A percentile compares a stretch with the other conserved stretches of the same genome.
Conservation (phyloP, 2,888 invertebrate genomes). For the Uropetala carovei region DNA sequence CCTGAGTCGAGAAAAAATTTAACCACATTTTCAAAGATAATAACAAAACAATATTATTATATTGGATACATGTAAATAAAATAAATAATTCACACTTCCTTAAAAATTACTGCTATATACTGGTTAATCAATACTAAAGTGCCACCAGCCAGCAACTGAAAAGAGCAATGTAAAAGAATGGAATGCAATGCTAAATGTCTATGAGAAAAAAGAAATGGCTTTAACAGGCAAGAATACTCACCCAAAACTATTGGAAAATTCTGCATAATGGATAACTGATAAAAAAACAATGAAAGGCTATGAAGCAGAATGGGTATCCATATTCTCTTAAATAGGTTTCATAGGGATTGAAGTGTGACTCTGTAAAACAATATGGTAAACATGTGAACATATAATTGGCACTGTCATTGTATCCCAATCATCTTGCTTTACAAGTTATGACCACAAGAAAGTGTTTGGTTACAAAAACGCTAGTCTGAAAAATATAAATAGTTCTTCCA, state of each 20-base stretch:
- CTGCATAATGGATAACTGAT: neutral
- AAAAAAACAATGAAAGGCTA: neutral
- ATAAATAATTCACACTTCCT: conserved; percentile 54
- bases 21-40: conserved; percentile 45
- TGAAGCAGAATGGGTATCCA: neutral
- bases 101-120: conserved; percentile 50
- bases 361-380: neutral
- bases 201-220: neutral
- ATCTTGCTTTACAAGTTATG: conserved; percentile 8
- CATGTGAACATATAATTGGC: conserved; percentile 34
- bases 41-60: conserved; percentile 48
- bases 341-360: neutral
- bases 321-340: neutral
- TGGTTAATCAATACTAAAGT: conserved; percentile 58
- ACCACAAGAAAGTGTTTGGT: conserved; percentile 37
- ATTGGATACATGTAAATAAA: conserved; percentile 50
- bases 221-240: neutral
- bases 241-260: neutral
- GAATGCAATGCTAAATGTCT: conserved; percentile 26
- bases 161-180: conserved; percentile 31
- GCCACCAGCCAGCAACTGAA: conserved; percentile 38
- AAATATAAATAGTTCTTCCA: neutral
- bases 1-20: conserved; percentile 47
- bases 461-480: conserved; percentile 8
- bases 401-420: conserved; percentile 28